A percentile compares a stretch with the other conserved stretches of the same genome.
These are phyloP conservation scores for Pterocles burchelli DNA, from an alignment of 2,113 vertebrate species.

Conservation along the genomic window DNA sequence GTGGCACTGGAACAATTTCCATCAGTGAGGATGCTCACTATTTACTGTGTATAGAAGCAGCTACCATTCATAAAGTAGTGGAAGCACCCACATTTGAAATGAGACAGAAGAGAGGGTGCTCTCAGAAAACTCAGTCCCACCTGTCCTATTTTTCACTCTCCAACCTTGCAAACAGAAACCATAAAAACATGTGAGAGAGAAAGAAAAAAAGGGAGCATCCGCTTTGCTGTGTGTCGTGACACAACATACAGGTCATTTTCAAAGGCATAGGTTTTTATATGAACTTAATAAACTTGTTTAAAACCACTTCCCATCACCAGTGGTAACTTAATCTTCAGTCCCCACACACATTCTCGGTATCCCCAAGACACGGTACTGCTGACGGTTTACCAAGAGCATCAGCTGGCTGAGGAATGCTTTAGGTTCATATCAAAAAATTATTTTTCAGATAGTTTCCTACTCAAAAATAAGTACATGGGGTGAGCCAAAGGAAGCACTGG, in stretches of 20 bases:
- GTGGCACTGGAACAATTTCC: neutral
- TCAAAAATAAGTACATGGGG: neutral
- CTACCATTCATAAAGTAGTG: neutral
- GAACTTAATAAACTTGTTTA: neutral
- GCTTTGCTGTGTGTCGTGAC: neutral
- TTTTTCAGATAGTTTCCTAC: neutral
- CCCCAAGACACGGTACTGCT: neutral
- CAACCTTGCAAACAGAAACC: neutral
- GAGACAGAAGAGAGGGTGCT: neutral
- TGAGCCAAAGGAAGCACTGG: neutral
- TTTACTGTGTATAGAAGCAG: neutral
- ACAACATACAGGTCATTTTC: neutral
- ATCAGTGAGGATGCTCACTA: neutral
- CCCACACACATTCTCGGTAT: neutral
- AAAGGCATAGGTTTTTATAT: neutral
- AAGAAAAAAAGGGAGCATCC: neutral
- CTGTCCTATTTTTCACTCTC: neutral
- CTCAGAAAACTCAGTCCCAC: neutral
- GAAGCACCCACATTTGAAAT: neutral
- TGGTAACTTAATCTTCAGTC: neutral
- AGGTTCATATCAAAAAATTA: neutral
- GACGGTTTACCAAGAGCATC: neutral
- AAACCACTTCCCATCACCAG: neutral
- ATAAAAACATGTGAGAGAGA: neutral
- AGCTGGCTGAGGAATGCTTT: neutral